Evolutionary conservation across 2,888 invertebrate genomes (phyloP).

Genomic region (Sclerodermus sp.): DNA sequence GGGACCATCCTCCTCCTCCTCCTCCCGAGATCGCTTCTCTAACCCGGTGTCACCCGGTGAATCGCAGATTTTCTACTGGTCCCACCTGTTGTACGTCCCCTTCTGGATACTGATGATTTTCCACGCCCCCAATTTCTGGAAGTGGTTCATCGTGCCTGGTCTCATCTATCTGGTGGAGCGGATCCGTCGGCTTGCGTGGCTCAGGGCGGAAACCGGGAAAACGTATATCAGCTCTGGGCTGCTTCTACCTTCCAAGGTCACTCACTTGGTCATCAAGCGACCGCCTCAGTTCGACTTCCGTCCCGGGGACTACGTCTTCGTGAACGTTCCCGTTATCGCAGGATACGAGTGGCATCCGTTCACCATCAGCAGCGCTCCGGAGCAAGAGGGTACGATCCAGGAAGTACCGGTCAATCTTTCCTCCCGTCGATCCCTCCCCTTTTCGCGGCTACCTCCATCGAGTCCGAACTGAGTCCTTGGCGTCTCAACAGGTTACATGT

Average conservation of each 20-base stretch:
- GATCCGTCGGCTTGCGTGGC: slow-evolving; percentile 64
- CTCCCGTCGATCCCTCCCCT: no score
- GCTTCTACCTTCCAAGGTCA: slow-evolving; percentile 84
- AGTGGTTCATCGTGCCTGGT: slow-evolving; percentile 88
- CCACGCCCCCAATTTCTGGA: slow-evolving; percentile 94
- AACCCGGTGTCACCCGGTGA: no score
- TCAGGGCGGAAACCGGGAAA: slow-evolving; percentile 73
- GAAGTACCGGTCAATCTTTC: no score
- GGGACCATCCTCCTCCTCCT: no score
- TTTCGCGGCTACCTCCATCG: no score
- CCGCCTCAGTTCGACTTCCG: slow-evolving; percentile 85
- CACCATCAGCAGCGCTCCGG: slow-evolving; percentile 94
- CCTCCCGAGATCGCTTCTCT: no score
- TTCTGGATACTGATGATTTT: slow-evolving; percentile 84
- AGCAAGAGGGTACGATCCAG: slow-evolving; percentile 73
- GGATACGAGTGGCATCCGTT: slow-evolving; percentile 97
- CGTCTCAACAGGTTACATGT: slow-evolving; percentile 75
- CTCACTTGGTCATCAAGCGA: slow-evolving; percentile 85
- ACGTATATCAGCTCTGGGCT: slow-evolving; percentile 88
- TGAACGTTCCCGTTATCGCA: slow-evolving; percentile 89
- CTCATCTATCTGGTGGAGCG: slow-evolving; percentile 78
- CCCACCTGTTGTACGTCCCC: slow-evolving; percentile 84
- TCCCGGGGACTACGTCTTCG: slow-evolving; percentile 92
- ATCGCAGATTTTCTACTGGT: slow-evolving; percentile 94
- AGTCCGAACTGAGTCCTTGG: no score